These are phyloP conservation scores for Leucophenga maculata DNA, from an alignment of 2,888 invertebrate species.

Conservation along the genomic window DNA sequence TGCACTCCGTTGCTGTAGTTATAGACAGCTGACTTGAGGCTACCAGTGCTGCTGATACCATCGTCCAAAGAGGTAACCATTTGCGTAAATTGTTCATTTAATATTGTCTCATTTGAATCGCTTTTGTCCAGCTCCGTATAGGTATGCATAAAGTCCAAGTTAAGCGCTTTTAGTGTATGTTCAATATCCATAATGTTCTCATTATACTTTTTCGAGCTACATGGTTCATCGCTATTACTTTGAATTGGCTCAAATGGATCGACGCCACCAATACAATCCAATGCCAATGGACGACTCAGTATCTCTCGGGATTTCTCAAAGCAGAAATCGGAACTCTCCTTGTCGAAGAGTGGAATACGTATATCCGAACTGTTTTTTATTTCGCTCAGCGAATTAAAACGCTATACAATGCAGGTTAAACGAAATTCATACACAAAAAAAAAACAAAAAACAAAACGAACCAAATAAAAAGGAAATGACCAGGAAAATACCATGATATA, in stretches of 20 bases:
- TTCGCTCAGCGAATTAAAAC: conserved; percentile 74
- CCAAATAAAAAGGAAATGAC: conserved; percentile 18
- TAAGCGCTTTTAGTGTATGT: conserved; percentile 71
- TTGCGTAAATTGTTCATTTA: conserved; percentile 68
- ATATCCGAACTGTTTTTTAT: conserved; percentile 73
- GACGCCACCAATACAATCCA: conserved; percentile 47
- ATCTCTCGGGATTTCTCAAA: conserved; percentile 82
- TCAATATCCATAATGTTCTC: conserved; percentile 72
- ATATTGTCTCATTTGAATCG: conserved; percentile 72
- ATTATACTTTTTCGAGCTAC: conserved; percentile 67
- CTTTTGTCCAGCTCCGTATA: conserved; percentile 72
- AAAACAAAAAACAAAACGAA: conserved; percentile 39
- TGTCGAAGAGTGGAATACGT: conserved; percentile 80
- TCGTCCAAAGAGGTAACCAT: conserved; percentile 67
- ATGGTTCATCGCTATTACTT: not conserved
- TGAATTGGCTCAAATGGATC: conserved; percentile 18
- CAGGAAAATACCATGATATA: conserved; percentile 15
- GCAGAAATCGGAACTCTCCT: conserved; percentile 82
- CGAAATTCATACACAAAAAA: conserved; percentile 42
- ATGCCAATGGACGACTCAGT: conserved; percentile 75
- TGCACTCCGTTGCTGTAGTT: conserved; percentile 68
- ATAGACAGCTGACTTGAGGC: conserved; percentile 67
- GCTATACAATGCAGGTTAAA: conserved; percentile 63
- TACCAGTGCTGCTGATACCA: conserved; percentile 69
- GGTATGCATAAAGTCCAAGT: conserved; percentile 72